Conservation (phyloP, 2,888 invertebrate species). For the Plagodis pulveraria region DNA sequence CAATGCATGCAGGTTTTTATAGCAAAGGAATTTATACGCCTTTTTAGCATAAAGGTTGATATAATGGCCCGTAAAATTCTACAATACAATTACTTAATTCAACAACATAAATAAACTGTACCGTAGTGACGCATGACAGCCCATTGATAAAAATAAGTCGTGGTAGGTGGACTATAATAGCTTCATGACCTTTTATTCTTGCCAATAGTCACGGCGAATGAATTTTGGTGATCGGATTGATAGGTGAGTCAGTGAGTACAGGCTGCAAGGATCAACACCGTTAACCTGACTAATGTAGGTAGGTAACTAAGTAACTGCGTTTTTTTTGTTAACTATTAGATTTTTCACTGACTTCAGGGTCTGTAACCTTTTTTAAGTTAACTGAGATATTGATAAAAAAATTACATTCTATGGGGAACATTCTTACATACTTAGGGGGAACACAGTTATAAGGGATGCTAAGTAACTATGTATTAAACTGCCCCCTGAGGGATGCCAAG, state of each 20-base stretch:
- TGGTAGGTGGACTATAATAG: constrained; percentile 55
- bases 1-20: constrained; percentile 2
- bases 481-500: too few species aligned
- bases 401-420: too few species aligned
- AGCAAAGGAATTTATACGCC: constrained; percentile 42
- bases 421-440: too few species aligned
- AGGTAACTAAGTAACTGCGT: too few species aligned
- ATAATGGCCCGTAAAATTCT: constrained; percentile 23
- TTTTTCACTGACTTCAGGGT: too few species aligned
- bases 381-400: too few species aligned
- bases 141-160: constrained; percentile 76
- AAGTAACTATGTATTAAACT: too few species aligned
- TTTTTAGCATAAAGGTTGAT: constrained; percentile 41
- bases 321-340: too few species aligned
- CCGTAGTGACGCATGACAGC: constrained; percentile 70
- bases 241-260: constrained; percentile 11
- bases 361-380: too few species aligned
- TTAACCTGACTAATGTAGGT: not conserved
- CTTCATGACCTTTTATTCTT: constrained; percentile 62
- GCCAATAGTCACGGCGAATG: constrained; percentile 48
- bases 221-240: constrained; percentile 37
- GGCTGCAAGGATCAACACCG: not conserved
- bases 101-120: constrained; percentile 46
- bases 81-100: constrained; percentile 36
- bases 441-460: too few species aligned